Evolutionary conservation across 2,888 invertebrate species (phyloP).

Genomic region (Eucera pruinosa): DNA sequence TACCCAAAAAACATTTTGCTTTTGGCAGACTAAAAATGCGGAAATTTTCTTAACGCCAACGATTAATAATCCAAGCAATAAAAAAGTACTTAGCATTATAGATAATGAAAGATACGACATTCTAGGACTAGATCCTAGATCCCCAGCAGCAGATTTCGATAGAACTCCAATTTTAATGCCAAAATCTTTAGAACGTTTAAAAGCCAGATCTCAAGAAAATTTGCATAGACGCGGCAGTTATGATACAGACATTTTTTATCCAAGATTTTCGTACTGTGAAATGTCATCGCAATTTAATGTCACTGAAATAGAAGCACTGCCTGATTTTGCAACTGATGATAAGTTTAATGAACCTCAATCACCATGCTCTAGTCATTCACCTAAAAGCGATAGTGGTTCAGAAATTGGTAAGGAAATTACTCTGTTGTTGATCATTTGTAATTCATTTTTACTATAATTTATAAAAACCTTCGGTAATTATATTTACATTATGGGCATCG

Average conservation of each 20-base stretch:
- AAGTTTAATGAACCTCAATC: constrained; percentile 1
- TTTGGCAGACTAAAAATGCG: constrained; percentile 21
- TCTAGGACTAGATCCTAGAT: constrained; percentile 77
- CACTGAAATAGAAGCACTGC: constrained; percentile 74
- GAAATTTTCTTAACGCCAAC: constrained; percentile 38
- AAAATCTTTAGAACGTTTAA: constrained; percentile 61
- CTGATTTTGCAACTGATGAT: constrained; percentile 51
- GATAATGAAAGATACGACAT: constrained; percentile 52
- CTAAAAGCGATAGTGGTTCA: constrained; percentile 28
- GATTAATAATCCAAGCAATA: not conserved
- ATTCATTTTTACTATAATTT: not conserved
- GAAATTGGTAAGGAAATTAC: constrained; percentile 48
- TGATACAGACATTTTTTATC: constrained; percentile 47
- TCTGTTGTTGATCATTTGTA: constrained; percentile 28
- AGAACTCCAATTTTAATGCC: constrained; percentile 79
- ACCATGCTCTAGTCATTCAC: constrained; percentile 4
- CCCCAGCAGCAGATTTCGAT: constrained; percentile 79
- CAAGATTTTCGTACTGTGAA: constrained; percentile 72
- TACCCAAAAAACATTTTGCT: too few relatives aligned
- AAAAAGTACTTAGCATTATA: constrained; percentile 43
- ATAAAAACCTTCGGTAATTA: too few relatives aligned
- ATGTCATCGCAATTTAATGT: constrained; percentile 67
- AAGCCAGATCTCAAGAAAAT: constrained; percentile 56
- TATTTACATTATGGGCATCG: too few relatives aligned
- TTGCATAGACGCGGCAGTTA: constrained; percentile 49